Base-by-base conservation (phyloP, 2,888 invertebrate genomes). In the Notocelia uddmanniana region DNA sequence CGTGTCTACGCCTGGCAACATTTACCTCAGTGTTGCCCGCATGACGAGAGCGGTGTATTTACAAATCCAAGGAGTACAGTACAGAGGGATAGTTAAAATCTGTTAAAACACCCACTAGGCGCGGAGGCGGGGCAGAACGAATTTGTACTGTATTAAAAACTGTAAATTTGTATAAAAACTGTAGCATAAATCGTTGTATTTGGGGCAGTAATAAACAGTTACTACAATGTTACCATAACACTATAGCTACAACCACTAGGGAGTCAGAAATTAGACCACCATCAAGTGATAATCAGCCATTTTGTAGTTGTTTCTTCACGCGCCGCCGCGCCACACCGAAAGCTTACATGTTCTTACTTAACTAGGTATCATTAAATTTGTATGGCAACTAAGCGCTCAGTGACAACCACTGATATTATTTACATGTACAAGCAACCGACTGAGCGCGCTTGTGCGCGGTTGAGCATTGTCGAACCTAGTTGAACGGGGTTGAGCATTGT, bases 361-460 rank as follows among this genome's bases (percentile, higher is more conserved):
- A 76, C 75, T 92, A 64, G 64, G 64, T 64, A 93, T 86, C 85
- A 87, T 87, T 89, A 89, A 84, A 88, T 86, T 89, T 91, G 89
- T 93, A 93, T 93, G 93, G 93, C 93, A 92, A 92, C 93, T 89
- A 92, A 91, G 90, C 91, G 85, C 82, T 90, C 92, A 92, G 92
- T 88, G 91, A 76, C 75, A 74, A 77, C 76, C 90, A 90, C 91
- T 88, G 91, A 92, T 81, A 81, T 85, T 92, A 93, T 92, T 87
- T 92, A 92, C 92, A 92, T 81, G 81, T 76, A 80, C 26, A 59
- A 59, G 77, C 73, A 73, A 73, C 69, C 74, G 73, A 54, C 58
- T 59, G 76, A 73, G 73, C 73, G 58, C 63, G 73, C 69, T 62
- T 64, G 59, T 73, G 73, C 52, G 31, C n/a, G 8, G 19, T 15